Base-by-base conservation (phyloP, 2,888 invertebrate genomes). In the Diploptera punctata region DNA sequence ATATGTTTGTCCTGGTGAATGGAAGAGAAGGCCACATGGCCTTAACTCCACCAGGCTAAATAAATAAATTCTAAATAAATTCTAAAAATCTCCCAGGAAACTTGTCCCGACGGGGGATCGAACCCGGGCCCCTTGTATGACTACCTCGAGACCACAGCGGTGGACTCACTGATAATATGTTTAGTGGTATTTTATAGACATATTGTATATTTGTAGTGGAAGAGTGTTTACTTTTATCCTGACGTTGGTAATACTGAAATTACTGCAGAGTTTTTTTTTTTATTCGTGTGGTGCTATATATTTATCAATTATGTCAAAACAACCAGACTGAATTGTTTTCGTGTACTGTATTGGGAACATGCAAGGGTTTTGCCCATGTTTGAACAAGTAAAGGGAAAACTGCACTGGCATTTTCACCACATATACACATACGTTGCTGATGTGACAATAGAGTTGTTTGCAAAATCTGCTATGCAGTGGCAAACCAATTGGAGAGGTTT, bases 401-500 rank as follows among this genome's bases (percentile, higher is more conserved):
- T 24, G 65, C 43, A 29, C 21, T 43, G 62, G 52, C 21, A 21
- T 24, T 52, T 52, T 49, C 52, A n/a, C 57, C 29, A 57, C 57
- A 57, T n/a, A 57, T 24, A 52, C 52, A 52, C 43, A 43, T 19
- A 62, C 52, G 24, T 52, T 52, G 52, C 62, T 38, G 26, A 65
- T 65, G 65, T 65, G 47, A 65, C 65, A 65, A 65, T 65, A 47
- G 47, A 65, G 29, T 43, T 65, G 65, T 65, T 65, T 65, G 65
- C 65, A 26, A 47, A 65, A 65, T 65, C 65, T 65, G 52, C 21
- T 52, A 52, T 52, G 52, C 52, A 52, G 52, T 52, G 65, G 65
- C 65, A 65, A 47, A 65, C 65, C 47, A 65, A 65, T 65, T 47
- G 13, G 26, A 65, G 44, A 65, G 65, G 65, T 65, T 65, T 65